These are phyloP conservation scores for Trematocara unimaculatum DNA, from an alignment of 2,113 vertebrate genomes.

Conservation along the genomic window DNA sequence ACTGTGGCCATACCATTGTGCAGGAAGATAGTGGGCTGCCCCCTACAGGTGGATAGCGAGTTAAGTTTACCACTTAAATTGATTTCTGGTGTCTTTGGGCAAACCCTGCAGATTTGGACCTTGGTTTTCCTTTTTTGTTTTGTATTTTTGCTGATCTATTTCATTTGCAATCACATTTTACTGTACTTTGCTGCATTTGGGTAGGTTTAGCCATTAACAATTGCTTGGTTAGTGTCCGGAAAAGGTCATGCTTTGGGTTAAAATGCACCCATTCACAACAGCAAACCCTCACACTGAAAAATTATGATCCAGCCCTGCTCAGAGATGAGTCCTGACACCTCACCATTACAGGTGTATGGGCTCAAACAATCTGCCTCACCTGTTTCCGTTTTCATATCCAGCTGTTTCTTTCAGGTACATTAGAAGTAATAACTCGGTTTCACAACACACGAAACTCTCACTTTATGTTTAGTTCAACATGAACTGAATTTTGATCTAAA, in stretches of 20 bases:
- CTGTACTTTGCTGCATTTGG: neutral
- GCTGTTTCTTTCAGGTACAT: neutral
- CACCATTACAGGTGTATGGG: neutral
- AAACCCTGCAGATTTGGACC: neutral
- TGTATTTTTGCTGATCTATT: neutral
- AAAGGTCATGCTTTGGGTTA: neutral
- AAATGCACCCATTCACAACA: neutral
- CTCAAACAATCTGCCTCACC: conserved; percentile 3
- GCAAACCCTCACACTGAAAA: neutral
- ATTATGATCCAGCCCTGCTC: neutral
- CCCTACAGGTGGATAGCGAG: accelerated
- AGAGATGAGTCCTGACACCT: neutral
- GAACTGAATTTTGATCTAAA: neutral
- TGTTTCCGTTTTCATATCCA: neutral
- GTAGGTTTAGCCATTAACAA: neutral
- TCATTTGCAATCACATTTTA: neutral
- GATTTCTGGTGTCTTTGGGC: neutral
- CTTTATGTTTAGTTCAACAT: neutral
- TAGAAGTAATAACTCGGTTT: neutral
- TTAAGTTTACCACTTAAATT: neutral
- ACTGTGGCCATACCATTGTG: neutral
- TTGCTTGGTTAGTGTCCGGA: neutral
- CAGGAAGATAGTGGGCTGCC: neutral
- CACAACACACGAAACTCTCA: neutral
- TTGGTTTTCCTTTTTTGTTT: neutral